A percentile compares a stretch with the other conserved stretches of the same genome.
These are phyloP conservation scores for Euclidia mi DNA, from an alignment of 2,888 invertebrate species.

Conservation along the genomic window DNA sequence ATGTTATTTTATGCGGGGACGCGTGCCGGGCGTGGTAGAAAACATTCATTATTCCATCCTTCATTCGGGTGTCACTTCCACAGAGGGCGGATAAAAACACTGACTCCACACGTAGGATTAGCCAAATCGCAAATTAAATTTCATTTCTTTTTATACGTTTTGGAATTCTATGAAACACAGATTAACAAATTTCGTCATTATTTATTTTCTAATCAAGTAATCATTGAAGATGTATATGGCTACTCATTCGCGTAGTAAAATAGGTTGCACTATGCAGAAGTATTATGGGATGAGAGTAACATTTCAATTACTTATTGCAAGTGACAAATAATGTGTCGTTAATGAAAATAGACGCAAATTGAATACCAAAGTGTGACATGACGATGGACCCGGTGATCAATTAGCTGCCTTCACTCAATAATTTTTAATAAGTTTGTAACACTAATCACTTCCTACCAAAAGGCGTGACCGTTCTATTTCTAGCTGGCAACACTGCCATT, in stretches of 20 bases:
- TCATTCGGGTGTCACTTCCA: conserved; percentile 79
- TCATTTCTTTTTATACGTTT: conserved; percentile 6
- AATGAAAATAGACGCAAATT: conserved; percentile 60
- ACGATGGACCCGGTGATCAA: conserved; percentile 77
- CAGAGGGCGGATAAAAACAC: conserved; percentile 61
- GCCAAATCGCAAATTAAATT: conserved; percentile 48
- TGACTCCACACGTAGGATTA: conserved; percentile 61
- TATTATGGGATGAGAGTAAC: background rate
- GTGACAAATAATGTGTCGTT: conserved; percentile 27
- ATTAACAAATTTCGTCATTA: background rate
- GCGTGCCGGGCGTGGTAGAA: conserved; percentile 72
- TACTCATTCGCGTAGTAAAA: too few relatives aligned
- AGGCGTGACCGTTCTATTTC: conserved; percentile 88
- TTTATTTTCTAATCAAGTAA: too few relatives aligned
- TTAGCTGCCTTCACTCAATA: conserved; percentile 88
- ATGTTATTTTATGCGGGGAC: conserved; percentile 76
- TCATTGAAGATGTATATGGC: too few relatives aligned
- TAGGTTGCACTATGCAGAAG: too few relatives aligned
- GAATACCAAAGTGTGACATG: conserved; percentile 64
- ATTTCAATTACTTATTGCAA: background rate
- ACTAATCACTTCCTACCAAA: conserved; percentile 88
- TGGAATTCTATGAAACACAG: background rate
- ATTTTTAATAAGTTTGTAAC: conserved; percentile 88
- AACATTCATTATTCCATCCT: conserved; percentile 79
- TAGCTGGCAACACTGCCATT: conserved; percentile 80